Conservation (phyloP, 2,797 vertebrate species). For the Hemibagrus guttatus region DNA sequence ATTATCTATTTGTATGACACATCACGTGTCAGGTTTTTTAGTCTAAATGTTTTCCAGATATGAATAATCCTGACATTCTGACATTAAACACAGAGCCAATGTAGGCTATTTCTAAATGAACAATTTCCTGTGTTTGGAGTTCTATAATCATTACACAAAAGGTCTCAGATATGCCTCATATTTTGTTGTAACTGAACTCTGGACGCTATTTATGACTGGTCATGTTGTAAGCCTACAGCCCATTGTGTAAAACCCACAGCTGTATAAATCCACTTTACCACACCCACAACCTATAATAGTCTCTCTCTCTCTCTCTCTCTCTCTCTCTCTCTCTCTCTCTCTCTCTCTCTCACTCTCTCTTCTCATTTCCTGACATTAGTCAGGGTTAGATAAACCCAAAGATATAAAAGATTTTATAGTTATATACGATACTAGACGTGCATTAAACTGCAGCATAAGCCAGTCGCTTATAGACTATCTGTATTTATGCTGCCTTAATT, state of each 20-base stretch:
- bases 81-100: background rate
- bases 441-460: slow-evolving; percentile 9
- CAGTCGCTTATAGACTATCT: background rate
- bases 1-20: background rate
- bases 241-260: slow-evolving; percentile 47
- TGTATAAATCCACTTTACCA: slow-evolving; percentile 28
- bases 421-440: background rate
- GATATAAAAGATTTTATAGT: background rate
- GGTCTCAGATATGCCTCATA: background rate
- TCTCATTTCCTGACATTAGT: background rate
- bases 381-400: background rate
- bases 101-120: background rate
- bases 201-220: background rate
- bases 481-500: slow-evolving; percentile 39
- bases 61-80: background rate
- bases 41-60: background rate
- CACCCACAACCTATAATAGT: slow-evolving; percentile 31
- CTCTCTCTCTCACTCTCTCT: slow-evolving; percentile 3
- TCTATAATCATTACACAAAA: background rate
- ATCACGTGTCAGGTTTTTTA: background rate
- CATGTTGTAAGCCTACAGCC: slow-evolving; percentile 3
- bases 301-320: background rate
- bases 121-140: slow-evolving; percentile 4
- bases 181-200: slow-evolving; percentile 54
- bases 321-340: background rate